Evolutionary conservation across 2,888 invertebrate genomes (phyloP), one percentile per base, ranked within the genome.

Genomic region (Rutpela maculata): DNA sequence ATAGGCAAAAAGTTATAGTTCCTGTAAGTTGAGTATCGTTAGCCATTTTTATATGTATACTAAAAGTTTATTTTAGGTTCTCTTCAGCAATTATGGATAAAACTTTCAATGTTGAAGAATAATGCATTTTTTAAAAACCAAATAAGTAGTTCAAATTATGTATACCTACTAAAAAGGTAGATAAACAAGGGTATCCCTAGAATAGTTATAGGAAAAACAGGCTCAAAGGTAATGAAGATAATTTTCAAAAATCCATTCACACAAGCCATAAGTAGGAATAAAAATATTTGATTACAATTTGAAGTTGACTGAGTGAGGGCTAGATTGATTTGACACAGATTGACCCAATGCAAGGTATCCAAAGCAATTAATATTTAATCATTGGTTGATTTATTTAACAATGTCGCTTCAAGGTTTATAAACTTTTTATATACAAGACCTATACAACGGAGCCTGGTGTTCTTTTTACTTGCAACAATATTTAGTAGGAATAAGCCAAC

Each of bases 361-460:
- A 74, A 74, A 31, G 18, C 59, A 67, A 55, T 43, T 65, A 65
- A 66, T 63, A 63, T 72, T 63, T 56, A 63, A 57, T 77, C 65
- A 77, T 75, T 78, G 77, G 75, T 75, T 67, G 31, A 31, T 78
- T 62, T 62, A 43, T 65, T 78, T 76, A 80, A 80, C 78, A 80
- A 81, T 80, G 78, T 78, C 80, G 57, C 74, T 75, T 81, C 80
- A 82, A 69, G 78, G 79, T 78, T 76, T 82, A 82, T 77, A 81
- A 79, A 78, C 71, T 78, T 78, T 75, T 82, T 84, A 85, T 84
- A 81, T 84, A 84, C 84, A 85, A 83, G 78, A 80, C 84, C 78
- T 83, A 80, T 83, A 84, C 80, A 80, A 78, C 73, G 74, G 76
- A 78, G 63, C 78, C 62, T 56, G 70, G 68, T 78, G 77, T 73